A percentile compares a stretch with the other conserved stretches of the same genome.
These are phyloP conservation scores for Morinoia aosen DNA, from an alignment of 2,888 invertebrate genomes.

Conservation along the genomic window DNA sequence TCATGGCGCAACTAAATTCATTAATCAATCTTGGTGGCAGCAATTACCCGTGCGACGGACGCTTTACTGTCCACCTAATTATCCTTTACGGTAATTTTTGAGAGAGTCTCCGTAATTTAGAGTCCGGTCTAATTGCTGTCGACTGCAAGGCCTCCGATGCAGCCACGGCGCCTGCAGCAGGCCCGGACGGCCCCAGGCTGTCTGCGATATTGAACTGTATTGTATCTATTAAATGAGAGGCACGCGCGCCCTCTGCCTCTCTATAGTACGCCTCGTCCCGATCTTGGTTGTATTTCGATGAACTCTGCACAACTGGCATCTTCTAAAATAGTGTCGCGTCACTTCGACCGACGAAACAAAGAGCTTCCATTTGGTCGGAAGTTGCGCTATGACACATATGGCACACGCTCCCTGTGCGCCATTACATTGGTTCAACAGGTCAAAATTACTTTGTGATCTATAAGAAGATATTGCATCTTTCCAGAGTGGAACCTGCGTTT, in stretches of 20 bases:
- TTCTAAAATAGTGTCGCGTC: not conserved
- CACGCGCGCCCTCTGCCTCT: not conserved
- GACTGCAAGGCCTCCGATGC: not conserved
- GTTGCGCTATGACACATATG: not conserved
- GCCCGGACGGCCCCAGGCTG: not conserved
- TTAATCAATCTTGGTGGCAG: slow-evolving; percentile 29
- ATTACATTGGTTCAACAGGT: not conserved
- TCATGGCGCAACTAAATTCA: slow-evolving; percentile 6
- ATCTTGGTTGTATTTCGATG: not conserved
- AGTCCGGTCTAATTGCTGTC: slow-evolving; percentile 22
- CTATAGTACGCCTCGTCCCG: not conserved
- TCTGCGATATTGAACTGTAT: slow-evolving; percentile 5
- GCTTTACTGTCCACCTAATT: slow-evolving; percentile 41
- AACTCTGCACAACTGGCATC: not conserved
- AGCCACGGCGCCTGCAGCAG: not conserved
- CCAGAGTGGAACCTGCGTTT: not conserved
- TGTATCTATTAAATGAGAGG: slow-evolving; percentile 4
- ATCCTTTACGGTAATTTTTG: slow-evolving; percentile 31
- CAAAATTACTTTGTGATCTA: not conserved
- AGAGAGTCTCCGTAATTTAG: slow-evolving; percentile 33
- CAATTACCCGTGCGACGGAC: slow-evolving; percentile 23
- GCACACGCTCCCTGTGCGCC: not conserved
- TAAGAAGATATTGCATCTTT: not conserved
- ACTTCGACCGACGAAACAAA: not conserved
- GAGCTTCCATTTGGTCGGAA: not conserved